Conservation (phyloP, 1,140 invertebrate species). For the Drosophila mayri region DNA sequence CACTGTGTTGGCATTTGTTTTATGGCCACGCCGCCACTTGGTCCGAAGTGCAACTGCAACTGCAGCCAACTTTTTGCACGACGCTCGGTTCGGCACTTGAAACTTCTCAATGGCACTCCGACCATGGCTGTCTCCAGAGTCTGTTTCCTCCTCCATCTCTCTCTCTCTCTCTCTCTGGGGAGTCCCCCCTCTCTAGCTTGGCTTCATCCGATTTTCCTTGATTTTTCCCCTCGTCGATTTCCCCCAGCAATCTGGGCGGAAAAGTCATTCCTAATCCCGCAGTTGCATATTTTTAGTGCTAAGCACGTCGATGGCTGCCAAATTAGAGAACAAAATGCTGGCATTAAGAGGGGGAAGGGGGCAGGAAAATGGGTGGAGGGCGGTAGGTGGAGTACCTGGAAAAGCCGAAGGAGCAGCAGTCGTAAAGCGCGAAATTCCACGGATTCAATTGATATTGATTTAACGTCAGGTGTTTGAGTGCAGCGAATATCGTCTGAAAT, state of each 20-base stretch:
- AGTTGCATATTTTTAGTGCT: constrained; percentile 66
- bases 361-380: background rate
- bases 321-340: constrained; percentile 67
- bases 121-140: constrained; percentile 36
- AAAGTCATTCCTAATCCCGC: constrained; percentile 61
- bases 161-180: background rate
- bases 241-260: background rate
- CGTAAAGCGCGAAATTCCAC: constrained; percentile 4
- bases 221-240: constrained; percentile 7
- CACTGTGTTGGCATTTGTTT: constrained; percentile 66
- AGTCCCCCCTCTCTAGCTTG: background rate
- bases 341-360: background rate
- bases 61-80: constrained; percentile 77
- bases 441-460: constrained; percentile 42
- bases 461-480: constrained; percentile 16
- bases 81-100: constrained; percentile 64
- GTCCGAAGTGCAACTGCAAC: constrained; percentile 77
- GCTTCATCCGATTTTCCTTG: constrained; percentile 9
- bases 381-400: background rate
- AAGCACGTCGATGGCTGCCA: constrained; percentile 75
- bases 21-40: constrained; percentile 75
- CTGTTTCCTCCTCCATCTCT: constrained; percentile 1
- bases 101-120: constrained; percentile 78
- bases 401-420: constrained; percentile 7
- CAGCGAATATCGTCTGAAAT: constrained; percentile 7